phyloP scores from a whole-genome alignment of 53 echinoderm and acorn worm genomes.

The Hippasteria phrygiana region DNA sequence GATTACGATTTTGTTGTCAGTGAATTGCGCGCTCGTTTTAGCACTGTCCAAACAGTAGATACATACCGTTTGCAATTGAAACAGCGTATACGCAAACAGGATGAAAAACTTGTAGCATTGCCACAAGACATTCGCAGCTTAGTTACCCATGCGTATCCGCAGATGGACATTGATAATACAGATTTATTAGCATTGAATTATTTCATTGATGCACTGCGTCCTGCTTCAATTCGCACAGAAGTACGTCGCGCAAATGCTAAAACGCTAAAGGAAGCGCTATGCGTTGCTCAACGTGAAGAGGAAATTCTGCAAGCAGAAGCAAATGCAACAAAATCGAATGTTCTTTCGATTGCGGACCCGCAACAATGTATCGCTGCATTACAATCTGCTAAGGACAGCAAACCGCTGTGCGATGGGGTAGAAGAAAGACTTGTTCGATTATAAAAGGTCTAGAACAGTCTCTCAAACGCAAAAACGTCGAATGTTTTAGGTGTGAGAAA shows the following conservation, averaged over 20 bases:
- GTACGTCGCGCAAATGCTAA: neutral
- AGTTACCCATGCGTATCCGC: too few species aligned
- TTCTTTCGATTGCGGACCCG: neutral
- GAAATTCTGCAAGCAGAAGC: neutral
- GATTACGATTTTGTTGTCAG: too few species aligned
- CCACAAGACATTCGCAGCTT: neutral
- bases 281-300: too few species aligned
- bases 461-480: neutral
- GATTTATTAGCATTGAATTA: neutral
- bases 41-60: neutral
- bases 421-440: neutral
- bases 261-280: neutral
- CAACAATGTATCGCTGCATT: neutral
- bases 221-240: neutral
- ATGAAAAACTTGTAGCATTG: neutral
- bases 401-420: neutral
- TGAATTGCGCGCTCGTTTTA: neutral
- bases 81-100: neutral
- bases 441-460: neutral
- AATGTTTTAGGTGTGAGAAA: neutral
- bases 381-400: neutral
- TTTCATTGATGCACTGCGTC: neutral
- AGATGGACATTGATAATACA: neutral
- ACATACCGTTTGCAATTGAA: neutral
- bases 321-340: neutral